Base-by-base conservation (phyloP, 2,113 vertebrate genomes). In the Nannospalax galili region DNA sequence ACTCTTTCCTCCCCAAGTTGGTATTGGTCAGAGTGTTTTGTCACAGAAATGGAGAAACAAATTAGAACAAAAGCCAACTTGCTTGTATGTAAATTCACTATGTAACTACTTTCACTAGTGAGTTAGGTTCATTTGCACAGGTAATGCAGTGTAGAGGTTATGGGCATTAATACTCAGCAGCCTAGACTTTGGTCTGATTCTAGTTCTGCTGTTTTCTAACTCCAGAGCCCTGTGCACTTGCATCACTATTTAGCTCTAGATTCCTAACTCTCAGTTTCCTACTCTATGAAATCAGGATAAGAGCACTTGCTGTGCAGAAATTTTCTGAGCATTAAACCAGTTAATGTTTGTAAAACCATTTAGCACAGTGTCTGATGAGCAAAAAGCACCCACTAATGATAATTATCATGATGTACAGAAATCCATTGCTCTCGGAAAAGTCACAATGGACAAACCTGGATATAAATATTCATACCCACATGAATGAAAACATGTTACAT, bases 401-500 rank as follows among this genome's bases (percentile, higher is more conserved):
- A 93, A 91, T 88, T 92, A 88, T 75, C 32, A 72, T 62, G 17
- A 85, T 40, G 8, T 60, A 20, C 40, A 93, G 64, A 93, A 93
- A 88, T 40, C n/a, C 15, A 64, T 84, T 79, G 17, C 45, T 82
- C 42, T 96, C 22, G 74, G n/a, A 64, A 88, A 42, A 69, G 90
- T 90, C 62, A 88, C 42, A 88, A 84, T 85, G n/a, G 28, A 70
- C 65, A 92, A 80, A 72, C 64, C 52, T 88, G 72, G 40, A 15
- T 90, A 84, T 93, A 95, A 95, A 92, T 94, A 92, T 91, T 94
- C 90, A 97, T 86, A 62, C 1, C 26, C 56, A 91, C 69, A 74
- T 82, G 64, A 97, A 88, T 92, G 88, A 94, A 93, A 91, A 81
- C 64, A 92, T 88, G 20, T 74, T 90, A 64, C 30, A 92, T 93